Conservation (phyloP, 2,113 vertebrate genomes). For the Oceanodroma tethys region DNA sequence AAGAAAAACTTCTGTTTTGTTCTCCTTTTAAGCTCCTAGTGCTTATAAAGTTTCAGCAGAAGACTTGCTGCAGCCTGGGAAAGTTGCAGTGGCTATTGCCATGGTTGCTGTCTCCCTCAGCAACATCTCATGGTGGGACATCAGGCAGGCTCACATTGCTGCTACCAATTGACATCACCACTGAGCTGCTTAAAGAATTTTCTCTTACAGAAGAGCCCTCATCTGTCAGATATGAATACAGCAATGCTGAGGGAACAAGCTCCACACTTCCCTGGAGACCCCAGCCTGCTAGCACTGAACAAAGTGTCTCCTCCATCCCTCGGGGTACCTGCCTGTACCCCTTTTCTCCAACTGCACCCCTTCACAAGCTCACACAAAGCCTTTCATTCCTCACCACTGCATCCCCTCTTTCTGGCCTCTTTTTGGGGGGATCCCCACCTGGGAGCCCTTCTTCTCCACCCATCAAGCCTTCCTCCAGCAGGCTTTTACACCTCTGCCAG, state of each 20-base stretch:
- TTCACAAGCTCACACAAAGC: background rate
- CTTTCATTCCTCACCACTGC: background rate
- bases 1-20: background rate
- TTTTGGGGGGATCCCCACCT: accelerated
- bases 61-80: background rate
- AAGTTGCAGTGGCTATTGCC: background rate
- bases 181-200: background rate
- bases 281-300: background rate
- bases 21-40: background rate
- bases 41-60: background rate
- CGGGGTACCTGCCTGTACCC: too few species aligned
- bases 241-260: background rate
- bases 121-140: accelerated
- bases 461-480: background rate
- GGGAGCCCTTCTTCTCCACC: background rate
- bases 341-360: background rate
- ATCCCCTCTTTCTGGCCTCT: background rate
- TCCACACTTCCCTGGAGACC: background rate
- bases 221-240: background rate
- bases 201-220: background rate
- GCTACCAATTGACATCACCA: accelerated
- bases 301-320: background rate
- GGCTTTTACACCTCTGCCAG: background rate
- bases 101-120: background rate
- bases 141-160: background rate